These are phyloP conservation scores for Acrocephalus scirpaceus DNA, from an alignment of 2,797 vertebrate genomes.

Conservation along the genomic window DNA sequence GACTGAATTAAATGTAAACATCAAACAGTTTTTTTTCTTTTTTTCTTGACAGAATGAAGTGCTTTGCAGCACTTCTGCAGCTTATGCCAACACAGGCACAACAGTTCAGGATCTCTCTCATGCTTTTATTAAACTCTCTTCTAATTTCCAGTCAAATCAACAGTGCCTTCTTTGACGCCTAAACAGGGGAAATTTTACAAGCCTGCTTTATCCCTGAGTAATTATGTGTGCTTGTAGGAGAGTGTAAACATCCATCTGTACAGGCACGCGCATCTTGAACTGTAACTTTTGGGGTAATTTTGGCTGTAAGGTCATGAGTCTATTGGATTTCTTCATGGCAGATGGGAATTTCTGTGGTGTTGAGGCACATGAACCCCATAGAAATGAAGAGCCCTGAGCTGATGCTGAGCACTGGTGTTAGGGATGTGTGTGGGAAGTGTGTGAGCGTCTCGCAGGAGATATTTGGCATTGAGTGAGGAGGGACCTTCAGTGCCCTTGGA, in stretches of 20 bases:
- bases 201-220: not conserved
- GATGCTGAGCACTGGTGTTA: not conserved
- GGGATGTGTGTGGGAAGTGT: not conserved
- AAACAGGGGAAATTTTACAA: not conserved
- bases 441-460: not conserved
- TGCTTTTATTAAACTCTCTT: not conserved
- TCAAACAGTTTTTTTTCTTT: not conserved
- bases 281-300: not conserved
- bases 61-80: not conserved
- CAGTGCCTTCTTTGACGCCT: not conserved
- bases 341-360: not conserved
- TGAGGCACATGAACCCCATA: accelerated
- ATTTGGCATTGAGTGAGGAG: not conserved
- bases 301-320: not conserved
- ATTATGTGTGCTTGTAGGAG: not conserved
- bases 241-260: not conserved
- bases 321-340: not conserved
- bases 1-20: not conserved
- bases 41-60: not conserved
- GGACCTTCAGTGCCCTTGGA: not conserved
- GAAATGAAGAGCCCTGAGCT: not conserved
- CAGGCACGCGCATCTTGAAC: not conserved
- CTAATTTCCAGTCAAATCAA: not conserved
- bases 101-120: not conserved
- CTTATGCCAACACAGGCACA: not conserved